Conservation (phyloP, 2,888 invertebrate genomes). For the Poecilobothrus nobilitatus region DNA sequence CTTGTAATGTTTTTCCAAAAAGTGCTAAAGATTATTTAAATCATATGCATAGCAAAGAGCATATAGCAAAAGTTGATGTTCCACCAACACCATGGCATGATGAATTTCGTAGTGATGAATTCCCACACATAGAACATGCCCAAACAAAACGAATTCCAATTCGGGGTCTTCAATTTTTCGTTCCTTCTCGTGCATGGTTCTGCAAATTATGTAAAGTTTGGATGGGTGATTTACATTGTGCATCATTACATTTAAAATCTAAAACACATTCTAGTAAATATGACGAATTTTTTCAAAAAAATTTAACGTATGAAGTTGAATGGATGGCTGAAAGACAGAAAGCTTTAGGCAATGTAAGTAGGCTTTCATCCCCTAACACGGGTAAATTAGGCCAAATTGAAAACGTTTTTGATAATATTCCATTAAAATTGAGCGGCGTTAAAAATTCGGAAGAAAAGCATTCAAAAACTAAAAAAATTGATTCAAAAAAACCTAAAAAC, state of each 20-base stretch:
- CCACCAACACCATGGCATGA: constrained; percentile 43
- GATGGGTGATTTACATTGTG: constrained; percentile 83
- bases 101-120: constrained; percentile 45
- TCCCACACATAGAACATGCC: constrained; percentile 60
- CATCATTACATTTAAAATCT: constrained; percentile 76
- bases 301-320: constrained; percentile 80
- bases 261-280: constrained; percentile 70
- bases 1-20: constrained; percentile 77
- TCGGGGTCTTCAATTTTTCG: constrained; percentile 79
- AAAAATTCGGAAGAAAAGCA: constrained; percentile 43
- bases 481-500: constrained; percentile 46
- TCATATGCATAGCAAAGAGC: constrained; percentile 71
- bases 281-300: constrained; percentile 72
- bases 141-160: constrained; percentile 73
- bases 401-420: constrained; percentile 24
- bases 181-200: constrained; percentile 80
- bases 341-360: constrained; percentile 50
- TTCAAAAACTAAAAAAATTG: constrained; percentile 34
- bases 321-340: constrained; percentile 76
- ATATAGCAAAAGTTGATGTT: constrained; percentile 47
- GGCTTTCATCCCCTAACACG: constrained; percentile 33
- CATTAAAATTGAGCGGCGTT: constrained; percentile 22
- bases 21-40: constrained; percentile 78
- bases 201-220: constrained; percentile 80
- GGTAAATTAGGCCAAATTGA: constrained; percentile 27